phyloP scores from a whole-genome alignment of 1,140 invertebrate species.

The Penaeus chinensis region DNA sequence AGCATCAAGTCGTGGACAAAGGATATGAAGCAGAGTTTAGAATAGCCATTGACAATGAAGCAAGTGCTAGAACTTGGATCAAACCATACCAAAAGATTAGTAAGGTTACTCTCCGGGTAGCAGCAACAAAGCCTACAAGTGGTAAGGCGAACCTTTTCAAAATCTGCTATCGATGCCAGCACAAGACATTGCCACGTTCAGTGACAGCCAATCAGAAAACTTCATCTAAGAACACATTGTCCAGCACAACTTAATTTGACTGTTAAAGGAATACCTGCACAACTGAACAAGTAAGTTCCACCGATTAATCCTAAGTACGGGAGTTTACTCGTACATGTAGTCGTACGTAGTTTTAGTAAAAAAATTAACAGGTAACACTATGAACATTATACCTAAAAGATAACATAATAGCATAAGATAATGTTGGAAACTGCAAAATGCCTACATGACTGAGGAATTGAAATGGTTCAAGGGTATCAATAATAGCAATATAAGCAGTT shows the following conservation, averaged over 20 bases:
- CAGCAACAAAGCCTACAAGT: slow-evolving; percentile 33
- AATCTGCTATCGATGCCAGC: slow-evolving; percentile 33
- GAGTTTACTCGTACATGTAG: background rate
- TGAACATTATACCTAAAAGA: too few relatives aligned
- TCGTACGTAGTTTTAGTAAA: background rate
- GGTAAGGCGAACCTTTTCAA: slow-evolving; percentile 36
- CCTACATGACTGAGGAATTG: too few relatives aligned
- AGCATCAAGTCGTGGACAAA: too few relatives aligned
- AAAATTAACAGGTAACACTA: slow-evolving; percentile 25
- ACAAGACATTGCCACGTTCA: slow-evolving; percentile 38
- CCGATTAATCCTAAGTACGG: too few relatives aligned
- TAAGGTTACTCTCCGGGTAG: slow-evolving; percentile 22
- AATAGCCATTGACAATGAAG: background rate
- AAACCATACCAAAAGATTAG: background rate
- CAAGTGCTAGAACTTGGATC: background rate
- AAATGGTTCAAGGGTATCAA: too few relatives aligned
- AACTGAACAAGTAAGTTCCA: slow-evolving; percentile 28
- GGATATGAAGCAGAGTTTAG: too few relatives aligned
- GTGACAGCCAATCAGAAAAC: slow-evolving; percentile 42
- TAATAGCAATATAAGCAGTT: too few relatives aligned
- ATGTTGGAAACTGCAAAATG: too few relatives aligned
- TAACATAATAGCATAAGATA: too few relatives aligned
- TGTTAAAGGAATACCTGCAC: slow-evolving; percentile 35
- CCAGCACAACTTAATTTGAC: slow-evolving; percentile 37
- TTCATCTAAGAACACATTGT: slow-evolving; percentile 41